Evolutionary conservation across 2,113 vertebrate species (phyloP), one percentile per base, ranked within the genome.

Genomic region (Pygoscelis adeliae): DNA sequence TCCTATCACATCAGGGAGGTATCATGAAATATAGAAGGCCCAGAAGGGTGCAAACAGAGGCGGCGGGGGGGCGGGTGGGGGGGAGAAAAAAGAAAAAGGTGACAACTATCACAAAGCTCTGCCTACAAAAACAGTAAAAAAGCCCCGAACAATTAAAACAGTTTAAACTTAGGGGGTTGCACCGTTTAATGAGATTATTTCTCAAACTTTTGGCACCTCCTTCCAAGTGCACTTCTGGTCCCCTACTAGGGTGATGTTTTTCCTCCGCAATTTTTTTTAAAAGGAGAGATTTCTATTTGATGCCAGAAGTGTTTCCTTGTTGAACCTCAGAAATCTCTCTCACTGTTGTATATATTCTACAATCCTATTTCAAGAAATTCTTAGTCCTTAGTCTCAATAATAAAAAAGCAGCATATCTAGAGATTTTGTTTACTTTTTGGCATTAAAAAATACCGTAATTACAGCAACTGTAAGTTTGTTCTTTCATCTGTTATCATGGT

Each of bases 321-420:
- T 78, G 50, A 91, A 34, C 9, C 15, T 52, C 42, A 44, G 23
- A 74, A 29, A 36, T 32, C 15, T 26, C 62, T 42, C 56, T 38
- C 32, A 13, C 40, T 18, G 5, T 3, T 42, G 4, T 2, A 40
- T 3, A 30, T 11, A 66, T 6, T n/a, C 52, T 14, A 21, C 42
- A 46, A 30, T 4, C 16, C 21, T 1, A 18, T 13, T 55, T n/a
- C 20, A 52, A 72, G 19, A 34, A 59, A 52, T 20, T 49, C 40
- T 32, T 3, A 47, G 7, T 27, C 55, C 44, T 46, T 38, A 19
- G 26, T 29, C 77, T 42, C 22, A 13, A 10, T 32, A 91, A 59
- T 3, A 61, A 80, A 42, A 59, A 32, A 36, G 2, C 83, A 69
- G 22, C 1, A 0, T 7, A 59, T 4, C 53, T 38, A 3, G 1